A percentile compares a stretch with the other conserved stretches of the same genome.
Evolutionary conservation across 2,797 vertebrate genomes (phyloP).

Genomic region (Holocentrus rufus): DNA sequence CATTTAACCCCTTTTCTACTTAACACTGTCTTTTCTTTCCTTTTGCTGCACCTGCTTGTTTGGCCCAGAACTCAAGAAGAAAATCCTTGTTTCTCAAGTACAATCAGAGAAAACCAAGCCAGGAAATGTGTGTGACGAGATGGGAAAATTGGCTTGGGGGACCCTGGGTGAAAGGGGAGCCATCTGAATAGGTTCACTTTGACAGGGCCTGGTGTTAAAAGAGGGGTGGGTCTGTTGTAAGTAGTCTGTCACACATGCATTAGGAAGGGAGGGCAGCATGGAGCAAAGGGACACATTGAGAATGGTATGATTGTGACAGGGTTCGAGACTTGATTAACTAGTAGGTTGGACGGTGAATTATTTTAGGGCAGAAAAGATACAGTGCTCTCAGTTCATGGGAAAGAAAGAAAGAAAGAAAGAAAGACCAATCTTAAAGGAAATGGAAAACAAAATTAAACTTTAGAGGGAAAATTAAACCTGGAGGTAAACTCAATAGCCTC

Average conservation of each 20-base stretch:
- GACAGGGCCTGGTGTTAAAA: slow-evolving; percentile 4
- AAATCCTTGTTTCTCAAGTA: not conserved
- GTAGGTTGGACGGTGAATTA: not conserved
- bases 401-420: not conserved
- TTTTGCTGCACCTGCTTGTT: no score
- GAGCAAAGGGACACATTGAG: slow-evolving; percentile 19
- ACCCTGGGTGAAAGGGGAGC: not conserved
- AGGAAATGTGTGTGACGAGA: slow-evolving; percentile 3
- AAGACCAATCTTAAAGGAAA: not conserved
- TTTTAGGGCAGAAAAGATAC: not conserved
- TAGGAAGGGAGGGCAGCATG: slow-evolving; percentile 1
- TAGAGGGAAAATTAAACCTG: not conserved
- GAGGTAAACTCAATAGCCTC: no score
- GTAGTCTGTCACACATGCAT: slow-evolving; percentile 16
- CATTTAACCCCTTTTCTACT: not conserved
- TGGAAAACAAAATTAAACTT: not conserved
- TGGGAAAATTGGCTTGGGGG: slow-evolving; percentile 18
- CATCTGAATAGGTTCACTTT: slow-evolving; percentile 21
- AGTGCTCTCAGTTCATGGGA: slow-evolving; percentile 9
- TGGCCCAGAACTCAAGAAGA: no score
- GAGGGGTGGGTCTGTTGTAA: slow-evolving; percentile 6
- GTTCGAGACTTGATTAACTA: slow-evolving; percentile 23
- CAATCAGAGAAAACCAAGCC: not conserved
- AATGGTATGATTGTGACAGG: slow-evolving; percentile 15
- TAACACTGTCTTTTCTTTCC: no score